A percentile compares a stretch with the other conserved stretches of the same genome.
Evolutionary conservation across 2,888 invertebrate genomes (phyloP).

Genomic region (Cactoblastis cactorum): DNA sequence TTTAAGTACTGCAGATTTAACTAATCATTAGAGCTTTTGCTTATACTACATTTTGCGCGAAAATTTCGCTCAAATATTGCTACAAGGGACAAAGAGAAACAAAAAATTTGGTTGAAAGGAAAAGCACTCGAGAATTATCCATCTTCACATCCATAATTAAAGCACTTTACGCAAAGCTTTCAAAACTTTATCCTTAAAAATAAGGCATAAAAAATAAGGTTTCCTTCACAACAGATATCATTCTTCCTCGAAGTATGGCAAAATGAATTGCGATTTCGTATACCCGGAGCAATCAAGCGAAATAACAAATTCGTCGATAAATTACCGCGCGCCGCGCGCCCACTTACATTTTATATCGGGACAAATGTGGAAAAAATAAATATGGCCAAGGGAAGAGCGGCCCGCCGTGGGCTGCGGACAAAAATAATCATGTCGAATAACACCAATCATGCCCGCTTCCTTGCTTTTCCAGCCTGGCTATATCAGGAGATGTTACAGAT

Average conservation of each 20-base stretch:
- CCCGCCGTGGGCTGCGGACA: neutral
- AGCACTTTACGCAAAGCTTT: no score
- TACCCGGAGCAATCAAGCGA: neutral
- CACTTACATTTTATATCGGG: neutral
- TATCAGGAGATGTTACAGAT: neutral
- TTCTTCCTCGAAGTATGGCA: neutral
- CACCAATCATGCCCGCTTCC: conserved; percentile 5
- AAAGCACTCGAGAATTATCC: no score
- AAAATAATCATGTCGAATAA: neutral
- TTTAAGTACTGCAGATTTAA: no score
- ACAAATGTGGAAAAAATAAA: neutral
- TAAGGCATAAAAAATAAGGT: no score
- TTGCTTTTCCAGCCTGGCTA: neutral
- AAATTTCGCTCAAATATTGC: no score
- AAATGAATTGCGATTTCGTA: neutral
- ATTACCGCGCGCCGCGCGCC: conserved; percentile 6
- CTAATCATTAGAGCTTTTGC: no score
- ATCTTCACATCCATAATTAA: no score
- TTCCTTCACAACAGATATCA: neutral
- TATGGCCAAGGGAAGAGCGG: conserved; percentile 2
- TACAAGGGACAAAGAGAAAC: no score
- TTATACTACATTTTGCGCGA: no score
- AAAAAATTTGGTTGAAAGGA: no score
- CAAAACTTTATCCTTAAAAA: no score
- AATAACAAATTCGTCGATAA: conserved; percentile 6